phyloP scores from a whole-genome alignment of 2,888 invertebrate genomes.

The Amblyjoppa fuscipennis region DNA sequence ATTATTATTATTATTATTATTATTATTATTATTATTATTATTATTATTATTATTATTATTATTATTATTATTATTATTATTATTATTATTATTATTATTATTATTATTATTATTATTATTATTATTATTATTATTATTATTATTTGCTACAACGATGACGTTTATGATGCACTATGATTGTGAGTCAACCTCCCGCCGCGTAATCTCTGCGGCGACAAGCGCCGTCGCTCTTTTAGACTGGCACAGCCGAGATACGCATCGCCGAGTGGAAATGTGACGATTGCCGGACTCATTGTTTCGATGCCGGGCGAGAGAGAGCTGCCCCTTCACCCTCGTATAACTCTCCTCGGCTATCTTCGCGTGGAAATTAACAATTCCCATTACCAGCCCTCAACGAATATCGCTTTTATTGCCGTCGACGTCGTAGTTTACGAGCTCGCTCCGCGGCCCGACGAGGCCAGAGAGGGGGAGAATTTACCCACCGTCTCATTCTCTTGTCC shows the following conservation, averaged over 20 bases:
- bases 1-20: background rate
- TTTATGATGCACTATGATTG: background rate
- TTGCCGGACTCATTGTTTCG: slow-evolving; percentile 49
- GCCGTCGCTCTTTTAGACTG: slow-evolving; percentile 3
- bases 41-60: background rate
- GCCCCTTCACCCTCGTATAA: slow-evolving; percentile 1
- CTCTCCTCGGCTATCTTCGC: slow-evolving; percentile 20
- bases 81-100: background rate
- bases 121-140: background rate
- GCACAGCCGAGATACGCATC: slow-evolving; percentile 15
- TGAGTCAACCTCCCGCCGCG: background rate
- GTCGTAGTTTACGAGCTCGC: slow-evolving; percentile 54
- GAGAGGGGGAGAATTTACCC: slow-evolving; percentile 34
- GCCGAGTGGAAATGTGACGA: slow-evolving; percentile 45
- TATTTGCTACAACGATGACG: background rate
- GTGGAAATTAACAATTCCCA: slow-evolving; percentile 63
- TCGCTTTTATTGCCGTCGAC: slow-evolving; percentile 59
- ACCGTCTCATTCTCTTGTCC: slow-evolving; percentile 32
- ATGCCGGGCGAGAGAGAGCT: background rate
- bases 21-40: background rate
- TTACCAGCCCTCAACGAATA: slow-evolving; percentile 61
- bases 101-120: slow-evolving; percentile 4
- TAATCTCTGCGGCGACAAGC: background rate
- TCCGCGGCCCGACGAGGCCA: slow-evolving; percentile 29
- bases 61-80: slow-evolving; percentile 5